Conservation (phyloP, 2,888 invertebrate genomes). For the Philaethria dido region DNA sequence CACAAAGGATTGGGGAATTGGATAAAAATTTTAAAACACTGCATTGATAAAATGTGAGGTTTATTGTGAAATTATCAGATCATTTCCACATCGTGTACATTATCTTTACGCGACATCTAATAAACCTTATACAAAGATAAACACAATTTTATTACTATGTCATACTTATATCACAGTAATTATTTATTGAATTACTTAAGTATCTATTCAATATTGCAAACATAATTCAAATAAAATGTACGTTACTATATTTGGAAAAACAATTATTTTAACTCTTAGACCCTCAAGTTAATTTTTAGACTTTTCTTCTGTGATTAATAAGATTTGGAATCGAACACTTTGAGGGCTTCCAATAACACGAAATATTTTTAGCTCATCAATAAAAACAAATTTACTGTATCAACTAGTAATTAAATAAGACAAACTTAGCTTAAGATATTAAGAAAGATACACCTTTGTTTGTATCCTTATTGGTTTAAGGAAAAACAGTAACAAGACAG, state of each 20-base stretch:
- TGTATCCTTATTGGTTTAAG: not conserved
- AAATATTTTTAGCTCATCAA: not conserved
- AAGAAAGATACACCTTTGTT: not conserved
- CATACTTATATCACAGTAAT: slow-evolving; percentile 55
- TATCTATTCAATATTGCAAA: slow-evolving; percentile 31
- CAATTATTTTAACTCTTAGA: too few relatives aligned
- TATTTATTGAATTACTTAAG: slow-evolving; percentile 46
- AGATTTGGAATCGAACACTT: not conserved
- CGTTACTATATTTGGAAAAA: not conserved
- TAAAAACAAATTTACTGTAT: not conserved
- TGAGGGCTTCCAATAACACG: too few relatives aligned
- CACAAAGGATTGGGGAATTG: slow-evolving; percentile 60
- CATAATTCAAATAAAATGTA: not conserved
- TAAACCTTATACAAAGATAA: slow-evolving; percentile 27
- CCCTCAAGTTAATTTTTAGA: too few relatives aligned
- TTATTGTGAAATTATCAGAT: slow-evolving; percentile 52
- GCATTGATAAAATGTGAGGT: slow-evolving; percentile 69
- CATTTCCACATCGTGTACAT: slow-evolving; percentile 38
- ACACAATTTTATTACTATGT: slow-evolving; percentile 49
- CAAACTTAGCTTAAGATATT: not conserved
- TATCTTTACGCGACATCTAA: slow-evolving; percentile 22
- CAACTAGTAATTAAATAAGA: not conserved
- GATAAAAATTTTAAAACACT: slow-evolving; percentile 67
- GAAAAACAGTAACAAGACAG: not conserved
- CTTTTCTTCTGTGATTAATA: not conserved